phyloP scores from a whole-genome alignment of 2,888 invertebrate species.

The Drosophila percnosoma region DNA sequence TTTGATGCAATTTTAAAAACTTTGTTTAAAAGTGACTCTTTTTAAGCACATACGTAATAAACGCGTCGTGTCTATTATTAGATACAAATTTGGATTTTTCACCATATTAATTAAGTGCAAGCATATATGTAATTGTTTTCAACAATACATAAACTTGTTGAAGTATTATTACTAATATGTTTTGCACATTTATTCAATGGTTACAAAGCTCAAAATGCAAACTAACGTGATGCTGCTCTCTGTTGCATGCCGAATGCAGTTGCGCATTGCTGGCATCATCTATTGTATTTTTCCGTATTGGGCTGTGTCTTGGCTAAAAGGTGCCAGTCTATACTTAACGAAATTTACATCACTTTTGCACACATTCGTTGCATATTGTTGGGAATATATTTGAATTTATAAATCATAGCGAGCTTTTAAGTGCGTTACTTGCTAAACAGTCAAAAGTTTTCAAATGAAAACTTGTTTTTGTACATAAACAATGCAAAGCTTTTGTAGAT shows the following conservation, averaged over 20 bases:
- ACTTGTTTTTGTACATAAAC: not conserved
- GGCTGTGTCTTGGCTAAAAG: constrained; percentile 11
- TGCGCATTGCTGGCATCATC: constrained; percentile 1
- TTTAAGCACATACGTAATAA: not conserved
- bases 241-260: not conserved
- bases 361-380: constrained; percentile 13
- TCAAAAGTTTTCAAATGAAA: not conserved
- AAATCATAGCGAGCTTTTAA: constrained; percentile 6
- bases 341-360: not conserved
- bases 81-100: not conserved
- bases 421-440: too few relatives aligned
- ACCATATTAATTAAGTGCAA: not conserved
- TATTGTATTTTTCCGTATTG: not conserved
- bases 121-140: not conserved
- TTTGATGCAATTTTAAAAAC: not conserved
- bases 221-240: not conserved
- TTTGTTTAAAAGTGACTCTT: not conserved
- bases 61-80: not conserved
- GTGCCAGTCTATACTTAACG: not conserved
- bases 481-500: not conserved
- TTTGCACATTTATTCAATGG: not conserved
- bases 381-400: too few relatives aligned
- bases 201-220: not conserved
- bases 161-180: not conserved
- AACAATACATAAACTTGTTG: not conserved